Evolutionary conservation across 2,113 vertebrate species (phyloP), one percentile per base, ranked within the genome.

Genomic region (Grammomys surdaster): DNA sequence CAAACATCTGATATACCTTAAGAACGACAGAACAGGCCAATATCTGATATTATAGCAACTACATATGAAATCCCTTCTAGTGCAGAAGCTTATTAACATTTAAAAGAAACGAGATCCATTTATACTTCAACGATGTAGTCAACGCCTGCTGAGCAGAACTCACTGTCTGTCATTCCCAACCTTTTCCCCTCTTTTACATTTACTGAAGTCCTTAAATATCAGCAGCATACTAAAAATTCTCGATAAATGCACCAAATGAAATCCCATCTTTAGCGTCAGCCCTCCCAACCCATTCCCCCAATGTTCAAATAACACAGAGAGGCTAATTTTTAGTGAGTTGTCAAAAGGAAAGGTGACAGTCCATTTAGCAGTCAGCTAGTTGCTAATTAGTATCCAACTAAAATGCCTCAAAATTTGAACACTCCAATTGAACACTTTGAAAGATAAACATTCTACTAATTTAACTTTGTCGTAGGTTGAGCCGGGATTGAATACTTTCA

Each of bases 281-380:
- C 88, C 67, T 95, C 95, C 54, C 65, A 96, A 93, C 40, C 87
- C 78, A 77, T 97, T 96, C 16, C 78, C 73, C 80, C 60, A 48
- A 13, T 72, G 90, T 92, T 97, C 89, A 87, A 75, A 54, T 89
- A 94, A 90, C 48, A 92, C 28, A 5, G 16, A 97, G 91, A 73
- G 93, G 51, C 73, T 96, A 84, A 96, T 95, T 97, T 97, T 92
- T 89, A 88, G 88, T 95, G 93, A 95, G 94, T 88, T 96, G 88
- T 97, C 89, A 97, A 96, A 98, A 97, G 95, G 78, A 97, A 98
- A 98, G 98, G 98, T 98, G 98, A 98, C 97, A 98, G 97, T 98
- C 97, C 97, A 98, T 98, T 98, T 98, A 98, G 97, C 98, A 98
- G 98, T 98, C 97, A 98, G 98, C 95, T 97, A 98, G 97, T 97